Conservation (phyloP, 1,140 invertebrate genomes). For the Palaemon carinicauda region DNA sequence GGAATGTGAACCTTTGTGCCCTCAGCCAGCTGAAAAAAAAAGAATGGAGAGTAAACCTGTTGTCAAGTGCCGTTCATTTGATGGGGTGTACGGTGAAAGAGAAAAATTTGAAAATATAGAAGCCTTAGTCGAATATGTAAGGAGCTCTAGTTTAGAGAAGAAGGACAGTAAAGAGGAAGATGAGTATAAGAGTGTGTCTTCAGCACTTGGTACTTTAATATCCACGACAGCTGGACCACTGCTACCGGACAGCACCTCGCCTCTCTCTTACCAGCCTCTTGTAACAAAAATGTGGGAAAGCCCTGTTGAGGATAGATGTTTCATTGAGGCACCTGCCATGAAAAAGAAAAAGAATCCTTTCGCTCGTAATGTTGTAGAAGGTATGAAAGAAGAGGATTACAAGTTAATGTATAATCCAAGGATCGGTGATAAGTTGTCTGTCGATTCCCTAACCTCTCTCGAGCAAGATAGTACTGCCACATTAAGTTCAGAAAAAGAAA, state of each 20-base stretch:
- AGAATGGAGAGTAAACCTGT: background rate
- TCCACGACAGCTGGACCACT: slow-evolving; percentile 61
- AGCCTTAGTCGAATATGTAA: slow-evolving; percentile 42
- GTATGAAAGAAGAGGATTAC: slow-evolving; percentile 54
- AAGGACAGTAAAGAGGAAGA: slow-evolving; percentile 49
- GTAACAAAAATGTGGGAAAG: slow-evolving; percentile 55
- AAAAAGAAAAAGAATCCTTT: slow-evolving; percentile 51
- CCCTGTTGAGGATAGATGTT: slow-evolving; percentile 42
- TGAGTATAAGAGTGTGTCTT: slow-evolving; percentile 61
- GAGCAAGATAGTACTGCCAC: slow-evolving; percentile 11
- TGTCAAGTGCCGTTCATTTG: background rate
- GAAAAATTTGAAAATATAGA: slow-evolving; percentile 53
- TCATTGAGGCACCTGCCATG: slow-evolving; percentile 31
- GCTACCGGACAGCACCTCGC: slow-evolving; percentile 56
- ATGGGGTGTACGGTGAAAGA: background rate
- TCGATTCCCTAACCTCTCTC: background rate
- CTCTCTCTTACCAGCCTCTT: slow-evolving; percentile 28
- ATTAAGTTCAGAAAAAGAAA: slow-evolving; percentile 13
- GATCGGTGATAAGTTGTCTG: slow-evolving; percentile 17
- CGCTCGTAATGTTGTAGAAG: slow-evolving; percentile 42
- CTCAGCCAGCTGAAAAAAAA: slow-evolving; percentile 8
- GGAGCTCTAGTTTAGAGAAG: slow-evolving; percentile 49
- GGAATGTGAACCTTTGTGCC: background rate
- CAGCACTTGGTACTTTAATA: slow-evolving; percentile 62
- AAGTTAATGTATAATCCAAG: slow-evolving; percentile 16